Evolutionary conservation across 1,140 invertebrate species (phyloP), one percentile per base, ranked within the genome.

Genomic region (Diorhabda sublineata): DNA sequence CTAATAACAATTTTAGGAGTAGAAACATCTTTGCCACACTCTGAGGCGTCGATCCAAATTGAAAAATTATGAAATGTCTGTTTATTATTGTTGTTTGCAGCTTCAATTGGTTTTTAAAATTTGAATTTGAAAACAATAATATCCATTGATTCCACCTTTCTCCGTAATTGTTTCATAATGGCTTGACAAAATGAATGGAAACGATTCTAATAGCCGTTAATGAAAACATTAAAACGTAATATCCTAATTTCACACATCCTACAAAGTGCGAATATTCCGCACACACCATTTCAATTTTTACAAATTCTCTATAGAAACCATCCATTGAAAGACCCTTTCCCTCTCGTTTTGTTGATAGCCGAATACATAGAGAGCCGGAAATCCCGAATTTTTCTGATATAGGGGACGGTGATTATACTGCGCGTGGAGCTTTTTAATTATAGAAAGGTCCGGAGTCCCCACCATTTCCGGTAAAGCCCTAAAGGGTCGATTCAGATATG

Each of bases 331-430:
- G 47, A 52, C 47, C 47, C 2, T 4, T 52, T 52, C 47, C 47
- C 47, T 52, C 47, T 52, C 47, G n/a, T 4, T 52, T n/a, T 52
- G 47, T 52, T 52, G 47, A 52, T 52, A 52, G 47, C 47, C 47
- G 47, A 52, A 52, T n/a, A 52, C 47, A 52, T 52, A 52, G 47
- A 52, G 47, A n/a, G n/a, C 47, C 47, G 47, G 47, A 52, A 52
- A 52, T 52, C 47, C 47, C 47, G 47, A 6, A 52, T 52, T 52
- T 52, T 52, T 52, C 47, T 52, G 47, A 52, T 52, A 52, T 52
- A 52, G 47, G 26, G 47, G 47, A 52, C 47, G n/a, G 47, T n/a
- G 47, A 52, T 52, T 52, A 52, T 52, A n/a, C 6, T n/a, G 47
- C n/a, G 47, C 47, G 3, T 3, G n/a, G 47, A 52, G 47, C 47